Evolutionary conservation across 2,888 invertebrate species (phyloP).

Genomic region (Cephus sareptanus): DNA sequence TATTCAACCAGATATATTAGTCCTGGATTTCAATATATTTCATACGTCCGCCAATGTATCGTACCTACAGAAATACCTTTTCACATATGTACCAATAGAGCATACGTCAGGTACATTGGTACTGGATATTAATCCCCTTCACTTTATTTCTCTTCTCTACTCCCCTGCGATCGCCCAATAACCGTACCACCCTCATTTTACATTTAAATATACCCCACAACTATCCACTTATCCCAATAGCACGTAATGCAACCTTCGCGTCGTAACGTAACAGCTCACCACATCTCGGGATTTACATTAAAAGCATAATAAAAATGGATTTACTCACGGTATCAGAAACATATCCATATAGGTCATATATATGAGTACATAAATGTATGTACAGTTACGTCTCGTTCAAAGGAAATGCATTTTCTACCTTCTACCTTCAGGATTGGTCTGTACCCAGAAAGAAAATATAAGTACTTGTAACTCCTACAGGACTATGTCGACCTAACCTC

Average conservation of each 20-base stretch:
- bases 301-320: background rate
- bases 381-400: background rate
- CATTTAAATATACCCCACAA: background rate
- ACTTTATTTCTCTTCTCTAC: background rate
- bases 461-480: background rate
- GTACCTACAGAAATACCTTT: background rate
- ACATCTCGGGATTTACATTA: background rate
- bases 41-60: background rate
- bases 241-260: background rate
- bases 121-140: background rate
- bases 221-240: background rate
- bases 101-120: too few species aligned
- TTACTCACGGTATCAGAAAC: background rate
- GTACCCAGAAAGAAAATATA: background rate
- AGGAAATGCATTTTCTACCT: background rate
- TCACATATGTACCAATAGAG: background rate
- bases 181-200: background rate
- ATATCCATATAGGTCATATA: background rate
- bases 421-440: background rate
- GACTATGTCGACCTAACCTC: background rate
- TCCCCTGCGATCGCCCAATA: background rate
- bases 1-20: background rate
- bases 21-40: background rate
- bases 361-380: background rate
- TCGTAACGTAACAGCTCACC: background rate